Evolutionary conservation across 2,113 vertebrate genomes (phyloP), one percentile per base, ranked within the genome.

Genomic region (Thamnophis sirtalis): DNA sequence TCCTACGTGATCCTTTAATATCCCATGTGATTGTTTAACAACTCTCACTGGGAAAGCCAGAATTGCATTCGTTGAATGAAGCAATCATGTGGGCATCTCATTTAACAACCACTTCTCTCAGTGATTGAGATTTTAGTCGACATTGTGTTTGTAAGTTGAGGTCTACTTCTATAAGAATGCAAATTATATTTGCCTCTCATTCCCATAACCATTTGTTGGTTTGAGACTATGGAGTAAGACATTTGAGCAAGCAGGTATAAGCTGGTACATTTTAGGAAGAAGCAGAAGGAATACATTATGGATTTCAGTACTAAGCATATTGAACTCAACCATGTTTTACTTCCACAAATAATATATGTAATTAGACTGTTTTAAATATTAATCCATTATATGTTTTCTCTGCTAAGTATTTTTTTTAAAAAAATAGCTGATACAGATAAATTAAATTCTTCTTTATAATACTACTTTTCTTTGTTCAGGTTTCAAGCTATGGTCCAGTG

Each of bases 401-500:
- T 58, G n/a, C 13, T 51, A 68, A 68, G 60, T 68, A n/a, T 80
- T 80, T 33, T 80, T 80, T 8, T 13, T n/a, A n/a, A 1, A 28
- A 60, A 63, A 80, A 80, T 80, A 13, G 17, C 50, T n/a, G 21
- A 38, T n/a, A 56, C 1, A 33, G 26, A 17, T 84, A 48, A 88
- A 89, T 2, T 49, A 22, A n/a, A 43, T 55, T 89, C 73, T 38
- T 80, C 73, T 80, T 43, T 80, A 17, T 80, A 80, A 80, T 38
- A 80, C 21, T 80, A 80, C 21, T 80, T 93, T 97, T 84, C 28
- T 96, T 96, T 94, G 80, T 92, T 1, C 96, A 99, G 99, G 97
- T 91, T 96, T 96, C 94, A 98, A 98, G 92, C 96, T 96, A 26
- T 99, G 99, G 99, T 98, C 98, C 91, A 99, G 98, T 91, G 94